These are phyloP conservation scores for Alaudala cheleensis DNA, from an alignment of 2,113 vertebrate species.

Conservation along the genomic window DNA sequence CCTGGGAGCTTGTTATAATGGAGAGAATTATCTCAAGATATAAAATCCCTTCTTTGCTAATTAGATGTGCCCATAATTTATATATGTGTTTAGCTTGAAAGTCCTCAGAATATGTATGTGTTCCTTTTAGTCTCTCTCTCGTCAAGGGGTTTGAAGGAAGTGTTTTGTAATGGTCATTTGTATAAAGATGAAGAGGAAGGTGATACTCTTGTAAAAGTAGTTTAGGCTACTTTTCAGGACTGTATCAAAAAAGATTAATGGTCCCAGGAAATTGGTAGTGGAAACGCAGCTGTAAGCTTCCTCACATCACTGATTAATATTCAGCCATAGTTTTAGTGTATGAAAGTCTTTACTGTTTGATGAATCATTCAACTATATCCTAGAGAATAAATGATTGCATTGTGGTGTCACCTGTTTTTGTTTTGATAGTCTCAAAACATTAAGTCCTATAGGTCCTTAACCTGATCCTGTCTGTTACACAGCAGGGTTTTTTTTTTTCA, in stretches of 20 bases:
- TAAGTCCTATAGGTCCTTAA: neutral
- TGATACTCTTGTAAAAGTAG: no score
- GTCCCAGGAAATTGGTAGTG: neutral
- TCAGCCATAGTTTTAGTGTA: neutral
- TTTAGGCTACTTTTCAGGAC: neutral
- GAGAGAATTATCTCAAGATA: neutral
- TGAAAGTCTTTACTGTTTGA: neutral
- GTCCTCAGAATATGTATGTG: neutral
- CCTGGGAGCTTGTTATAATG: neutral
- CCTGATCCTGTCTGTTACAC: neutral
- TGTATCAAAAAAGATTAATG: neutral
- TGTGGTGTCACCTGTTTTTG: neutral
- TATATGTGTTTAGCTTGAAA: neutral
- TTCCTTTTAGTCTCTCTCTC: neutral
- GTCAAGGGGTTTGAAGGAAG: neutral
- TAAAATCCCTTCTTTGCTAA: neutral
- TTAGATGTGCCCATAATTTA: neutral
- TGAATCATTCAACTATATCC: neutral
- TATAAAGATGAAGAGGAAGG: no score
- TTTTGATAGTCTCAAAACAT: neutral
- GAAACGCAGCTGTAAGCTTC: neutral
- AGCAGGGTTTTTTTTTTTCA: neutral
- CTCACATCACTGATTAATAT: neutral
- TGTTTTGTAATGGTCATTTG: no score
- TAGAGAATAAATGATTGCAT: neutral